Evolutionary conservation across 1,140 invertebrate species (phyloP).

Genomic region (Achroia grisella): DNA sequence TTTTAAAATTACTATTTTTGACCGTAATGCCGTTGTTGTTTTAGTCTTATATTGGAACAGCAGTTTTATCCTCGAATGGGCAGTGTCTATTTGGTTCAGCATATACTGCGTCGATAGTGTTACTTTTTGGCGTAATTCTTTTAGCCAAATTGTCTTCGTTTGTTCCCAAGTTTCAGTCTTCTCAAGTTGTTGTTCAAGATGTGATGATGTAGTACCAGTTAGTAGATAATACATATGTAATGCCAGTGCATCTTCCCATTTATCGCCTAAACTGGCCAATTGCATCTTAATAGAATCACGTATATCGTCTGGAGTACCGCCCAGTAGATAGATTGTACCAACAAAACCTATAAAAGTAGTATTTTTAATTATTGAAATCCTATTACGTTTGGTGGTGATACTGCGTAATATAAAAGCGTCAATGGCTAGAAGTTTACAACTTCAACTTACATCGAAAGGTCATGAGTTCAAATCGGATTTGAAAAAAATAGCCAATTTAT

Average conservation of each 20-base stretch:
- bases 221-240: slow-evolving; percentile 6
- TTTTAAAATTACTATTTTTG: slow-evolving; percentile 5
- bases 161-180: background rate
- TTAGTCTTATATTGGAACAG: background rate
- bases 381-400: no score
- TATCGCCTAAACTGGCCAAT: background rate
- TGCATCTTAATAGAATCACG: background rate
- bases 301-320: slow-evolving; percentile 8
- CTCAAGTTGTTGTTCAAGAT: slow-evolving; percentile 1
- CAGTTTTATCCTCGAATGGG: slow-evolving; percentile 1
- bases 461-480: no score
- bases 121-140: background rate
- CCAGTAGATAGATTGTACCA: slow-evolving; percentile 8
- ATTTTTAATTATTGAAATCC: background rate
- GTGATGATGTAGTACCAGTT: background rate
- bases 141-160: slow-evolving; percentile 1
- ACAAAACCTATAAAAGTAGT: slow-evolving; percentile 6
- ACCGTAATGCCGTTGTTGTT: background rate
- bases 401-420: no score
- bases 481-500: no score
- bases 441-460: no score
- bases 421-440: no score
- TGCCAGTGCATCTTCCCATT: slow-evolving; percentile 1
- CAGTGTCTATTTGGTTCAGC: background rate
- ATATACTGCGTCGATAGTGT: slow-evolving; percentile 4